Percentiles rank a stretch among this genome's conserved stretches.
phyloP scores from a whole-genome alignment of 2,797 vertebrate species.

The Taeniopygia guttata region DNA sequence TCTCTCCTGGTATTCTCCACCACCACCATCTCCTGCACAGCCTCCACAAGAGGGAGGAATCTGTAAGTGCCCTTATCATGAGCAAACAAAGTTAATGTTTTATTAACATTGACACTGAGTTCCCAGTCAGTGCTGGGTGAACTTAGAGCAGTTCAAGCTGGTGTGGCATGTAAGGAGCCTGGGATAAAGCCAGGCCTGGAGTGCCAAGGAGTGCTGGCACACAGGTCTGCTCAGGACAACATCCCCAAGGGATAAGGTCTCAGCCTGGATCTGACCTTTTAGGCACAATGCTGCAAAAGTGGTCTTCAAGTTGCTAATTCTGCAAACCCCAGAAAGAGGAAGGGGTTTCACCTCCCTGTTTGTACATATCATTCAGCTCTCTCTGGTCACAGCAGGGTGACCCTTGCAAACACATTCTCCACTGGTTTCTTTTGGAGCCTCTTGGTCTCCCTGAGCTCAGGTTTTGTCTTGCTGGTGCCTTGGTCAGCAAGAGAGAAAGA shows the following conservation, averaged over 20 bases:
- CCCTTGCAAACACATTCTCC: neutral
- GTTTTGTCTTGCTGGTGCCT: neutral
- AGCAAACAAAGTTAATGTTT: neutral
- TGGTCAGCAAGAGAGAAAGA: neutral
- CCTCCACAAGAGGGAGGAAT: neutral
- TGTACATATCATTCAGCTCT: neutral
- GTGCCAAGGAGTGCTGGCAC: neutral
- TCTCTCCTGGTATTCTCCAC: neutral
- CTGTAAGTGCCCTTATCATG: accelerated
- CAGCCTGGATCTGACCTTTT: neutral
- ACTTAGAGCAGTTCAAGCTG: neutral
- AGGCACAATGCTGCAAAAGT: neutral
- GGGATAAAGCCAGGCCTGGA: neutral
- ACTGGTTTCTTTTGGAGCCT: neutral
- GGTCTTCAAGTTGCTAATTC: neutral
- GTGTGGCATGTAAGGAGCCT: neutral
- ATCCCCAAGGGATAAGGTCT: neutral
- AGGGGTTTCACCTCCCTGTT: neutral
- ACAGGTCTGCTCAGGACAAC: neutral
- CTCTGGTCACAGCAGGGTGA: neutral
- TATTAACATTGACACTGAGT: neutral
- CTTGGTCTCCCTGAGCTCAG: neutral
- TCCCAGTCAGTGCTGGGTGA: neutral
- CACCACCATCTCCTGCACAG: neutral
- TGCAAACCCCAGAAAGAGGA: neutral